Evolutionary conservation across 2,797 vertebrate species (phyloP), one percentile per base, ranked within the genome.

Genomic region (Buceros bicornis): DNA sequence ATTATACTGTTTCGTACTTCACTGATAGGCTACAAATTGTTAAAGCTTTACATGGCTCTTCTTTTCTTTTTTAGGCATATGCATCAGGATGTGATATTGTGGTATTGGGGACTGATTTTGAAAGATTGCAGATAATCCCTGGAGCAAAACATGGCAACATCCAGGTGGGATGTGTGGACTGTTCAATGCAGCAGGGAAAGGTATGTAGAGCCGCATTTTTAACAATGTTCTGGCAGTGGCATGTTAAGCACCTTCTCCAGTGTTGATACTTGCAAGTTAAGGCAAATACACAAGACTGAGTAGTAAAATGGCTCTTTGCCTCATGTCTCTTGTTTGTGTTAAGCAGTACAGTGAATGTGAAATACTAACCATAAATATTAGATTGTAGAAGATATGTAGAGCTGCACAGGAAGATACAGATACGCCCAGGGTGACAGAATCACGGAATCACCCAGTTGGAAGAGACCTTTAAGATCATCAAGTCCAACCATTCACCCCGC

Each of bases 61-160:
- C 57, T 85, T 84, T 82, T 28, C 5, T 86, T 43, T 95, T 86
- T 87, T 89, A 99, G 99, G 99, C 99, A 21, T 99, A 99, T 14
- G 99, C 99, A 35, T 99, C 99, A 84, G 99, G 99, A 96, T 99
- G 99, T 98, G 99, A 99, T 73, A 98, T 99, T 89, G 99, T 99
- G 93, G 98, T 99, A 96, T 93, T 99, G 96, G 99, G 99, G 80
- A 99, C 99, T 96, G 98, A 99, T 95, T 99, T 99, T 97, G 99
- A 99, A 98, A 98, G 99, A 90, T 97, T 99, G 93, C 99, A 99
- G 96, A 99, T 99, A 98, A 99, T 99, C 91, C 99, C 99, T 81
- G 99, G 99, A 96, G 98, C 99, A 96, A 99, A 99, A 95, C 99
- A 99, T 98, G 99, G 99, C 87, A 99, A 99, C 97, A 98, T 99